These are phyloP conservation scores for Poeciliopsis presidionis DNA, from an alignment of 2,797 vertebrate species.

Conservation along the genomic window DNA sequence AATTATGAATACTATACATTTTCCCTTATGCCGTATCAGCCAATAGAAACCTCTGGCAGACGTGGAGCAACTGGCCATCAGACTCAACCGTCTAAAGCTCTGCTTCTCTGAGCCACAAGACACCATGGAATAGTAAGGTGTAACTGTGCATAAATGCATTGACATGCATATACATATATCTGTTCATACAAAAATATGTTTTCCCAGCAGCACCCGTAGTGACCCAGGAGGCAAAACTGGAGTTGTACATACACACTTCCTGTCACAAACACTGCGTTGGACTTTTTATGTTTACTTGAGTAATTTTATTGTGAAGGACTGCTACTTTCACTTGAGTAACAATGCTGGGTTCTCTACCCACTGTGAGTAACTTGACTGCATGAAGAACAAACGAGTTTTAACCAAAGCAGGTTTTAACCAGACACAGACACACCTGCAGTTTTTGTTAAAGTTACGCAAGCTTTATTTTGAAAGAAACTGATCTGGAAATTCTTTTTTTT, in stretches of 20 bases:
- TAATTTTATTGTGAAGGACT: too few species aligned
- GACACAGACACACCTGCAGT: too few species aligned
- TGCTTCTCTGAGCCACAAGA: background rate
- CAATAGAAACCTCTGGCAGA: background rate
- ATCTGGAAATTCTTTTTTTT: too few species aligned
- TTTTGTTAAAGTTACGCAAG: too few species aligned
- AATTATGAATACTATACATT: background rate
- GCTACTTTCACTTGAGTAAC: too few species aligned
- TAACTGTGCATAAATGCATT: background rate
- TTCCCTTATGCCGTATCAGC: background rate
- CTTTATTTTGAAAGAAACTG: too few species aligned
- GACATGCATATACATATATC: background rate
- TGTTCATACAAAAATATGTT: background rate
- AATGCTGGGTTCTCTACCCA: too few species aligned
- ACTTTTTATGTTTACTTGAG: too few species aligned
- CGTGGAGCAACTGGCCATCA: background rate
- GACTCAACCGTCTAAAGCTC: background rate
- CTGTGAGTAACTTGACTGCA: too few species aligned
- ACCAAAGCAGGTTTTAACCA: too few species aligned
- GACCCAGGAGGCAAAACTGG: background rate
- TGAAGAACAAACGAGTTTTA: too few species aligned
- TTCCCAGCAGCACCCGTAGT: background rate
- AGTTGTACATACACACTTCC: background rate
- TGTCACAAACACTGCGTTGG: background rate
- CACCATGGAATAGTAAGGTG: background rate